These are phyloP conservation scores for Tragelaphus strepsiceros DNA, from an alignment of 2,113 vertebrate genomes.

Conservation along the genomic window DNA sequence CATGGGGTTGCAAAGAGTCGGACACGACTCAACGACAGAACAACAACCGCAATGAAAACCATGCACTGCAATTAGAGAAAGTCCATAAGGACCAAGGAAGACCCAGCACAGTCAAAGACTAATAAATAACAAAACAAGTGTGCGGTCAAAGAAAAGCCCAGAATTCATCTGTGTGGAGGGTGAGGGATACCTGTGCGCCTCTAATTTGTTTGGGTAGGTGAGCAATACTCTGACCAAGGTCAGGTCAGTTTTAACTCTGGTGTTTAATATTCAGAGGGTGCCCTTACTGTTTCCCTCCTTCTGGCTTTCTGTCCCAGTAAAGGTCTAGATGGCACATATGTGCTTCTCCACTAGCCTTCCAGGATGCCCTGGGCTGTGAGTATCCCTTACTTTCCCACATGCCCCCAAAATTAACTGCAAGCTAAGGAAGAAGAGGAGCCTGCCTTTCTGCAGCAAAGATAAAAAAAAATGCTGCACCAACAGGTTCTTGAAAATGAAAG, in stretches of 20 bases:
- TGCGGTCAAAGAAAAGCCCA: rapidly evolving
- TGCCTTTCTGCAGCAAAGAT: neutral
- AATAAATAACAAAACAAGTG: neutral
- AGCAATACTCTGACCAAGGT: rapidly evolving
- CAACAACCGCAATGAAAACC: neutral
- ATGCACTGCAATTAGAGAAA: neutral
- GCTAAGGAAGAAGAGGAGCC: neutral
- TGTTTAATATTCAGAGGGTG: neutral
- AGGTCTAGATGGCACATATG: neutral
- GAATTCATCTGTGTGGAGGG: neutral
- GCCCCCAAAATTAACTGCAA: neutral
- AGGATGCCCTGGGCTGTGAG: neutral
- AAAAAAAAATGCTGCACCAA: neutral
- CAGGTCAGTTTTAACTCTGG: neutral
- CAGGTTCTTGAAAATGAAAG: constrained; percentile 56
- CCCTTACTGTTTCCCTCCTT: neutral
- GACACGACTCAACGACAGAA: neutral
- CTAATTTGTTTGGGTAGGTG: neutral
- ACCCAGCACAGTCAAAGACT: neutral
- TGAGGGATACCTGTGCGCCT: no score
- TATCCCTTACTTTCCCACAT: neutral
- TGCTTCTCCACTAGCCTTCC: neutral
- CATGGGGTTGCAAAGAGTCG: neutral
- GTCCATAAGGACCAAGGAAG: neutral
- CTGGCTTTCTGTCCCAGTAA: neutral